Evolutionary conservation across 2,888 invertebrate genomes (phyloP), one percentile per base, ranked within the genome.

Genomic region (Caenorhabditis macrosperma): DNA sequence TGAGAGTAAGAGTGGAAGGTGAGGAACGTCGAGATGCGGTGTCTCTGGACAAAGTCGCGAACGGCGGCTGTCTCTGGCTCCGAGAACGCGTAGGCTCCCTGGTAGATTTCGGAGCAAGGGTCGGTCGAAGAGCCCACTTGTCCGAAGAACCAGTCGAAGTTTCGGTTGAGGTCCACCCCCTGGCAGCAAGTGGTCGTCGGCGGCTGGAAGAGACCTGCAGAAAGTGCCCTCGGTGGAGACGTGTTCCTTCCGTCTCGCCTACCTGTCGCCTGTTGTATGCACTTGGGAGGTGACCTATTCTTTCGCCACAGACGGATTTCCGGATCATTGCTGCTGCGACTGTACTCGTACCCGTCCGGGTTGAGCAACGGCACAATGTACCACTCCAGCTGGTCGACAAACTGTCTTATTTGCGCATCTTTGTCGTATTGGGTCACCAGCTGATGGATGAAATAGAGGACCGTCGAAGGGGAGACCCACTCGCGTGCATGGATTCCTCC

Each of bases 121-220:
- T 90, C 89, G 0, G 87, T 85, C 2, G 88, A 87, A 4, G 88
- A 86, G 41, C 89, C 90, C 28, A 88, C 88, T 83, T 88, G 88
- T 7, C 89, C 89, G 69, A 89, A 90, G 85, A 88, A 88, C 89
- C 89, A 90, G 71, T 90, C 90, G 59, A 90, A 90, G 78, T 90
- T 90, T n/a, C 90, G 71, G 48, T 90, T 90, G 35, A 90, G 78
- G 63, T 90, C 90, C 20, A 90, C 90, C 15, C 90, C 90, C 48
- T 88, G 88, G 48, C 90, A 90, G 77, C 90, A 90, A 2, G 85
- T 85, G 20, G 87, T 89, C 7, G 83, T 82, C 6, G 89, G 89
- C 1, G 88, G 85, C 33, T 84, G 75, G 78, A 89, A 89, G 33
- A 88, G 82, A 15, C 89, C 89, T 88, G 66, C 48, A 80, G 78